phyloP scores from a whole-genome alignment of 2,113 vertebrate species.

The Astatotilapia flaviijosephi region DNA sequence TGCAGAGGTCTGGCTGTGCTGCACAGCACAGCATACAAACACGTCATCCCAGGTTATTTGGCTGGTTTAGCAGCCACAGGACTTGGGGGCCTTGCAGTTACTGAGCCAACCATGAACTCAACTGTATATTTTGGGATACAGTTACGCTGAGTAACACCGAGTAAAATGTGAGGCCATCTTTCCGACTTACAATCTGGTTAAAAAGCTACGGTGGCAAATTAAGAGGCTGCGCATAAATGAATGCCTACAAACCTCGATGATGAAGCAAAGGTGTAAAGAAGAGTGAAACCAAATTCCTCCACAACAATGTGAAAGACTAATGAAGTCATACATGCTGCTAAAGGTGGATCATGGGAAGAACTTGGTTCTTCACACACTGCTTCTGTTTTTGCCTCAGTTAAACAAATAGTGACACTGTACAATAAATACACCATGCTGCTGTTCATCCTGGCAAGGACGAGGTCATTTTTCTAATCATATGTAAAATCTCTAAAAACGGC shows the following conservation, averaged over 20 bases:
- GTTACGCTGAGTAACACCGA: neutral
- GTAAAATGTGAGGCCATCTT: neutral
- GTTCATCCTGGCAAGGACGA: neutral
- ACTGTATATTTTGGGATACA: neutral
- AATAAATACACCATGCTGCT: neutral
- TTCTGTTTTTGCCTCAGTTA: neutral
- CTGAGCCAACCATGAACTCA: neutral
- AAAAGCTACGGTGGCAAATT: neutral
- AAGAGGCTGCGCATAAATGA: neutral
- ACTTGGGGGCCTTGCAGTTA: neutral
- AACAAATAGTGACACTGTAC: neutral
- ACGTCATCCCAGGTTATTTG: neutral
- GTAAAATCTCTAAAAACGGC: neutral
- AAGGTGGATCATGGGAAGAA: neutral
- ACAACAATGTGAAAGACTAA: neutral
- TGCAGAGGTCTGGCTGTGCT: neutral
- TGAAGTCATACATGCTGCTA: neutral
- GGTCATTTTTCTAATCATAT: neutral
- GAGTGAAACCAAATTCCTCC: neutral
- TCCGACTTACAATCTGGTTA: neutral
- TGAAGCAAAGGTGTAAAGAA: neutral
- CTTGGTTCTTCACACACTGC: neutral
- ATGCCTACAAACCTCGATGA: neutral
- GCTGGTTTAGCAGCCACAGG: neutral
- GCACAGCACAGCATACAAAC: neutral